Evolutionary conservation across 2,888 invertebrate species (phyloP), one percentile per base, ranked within the genome.

Genomic region (Podabrus alpinus): DNA sequence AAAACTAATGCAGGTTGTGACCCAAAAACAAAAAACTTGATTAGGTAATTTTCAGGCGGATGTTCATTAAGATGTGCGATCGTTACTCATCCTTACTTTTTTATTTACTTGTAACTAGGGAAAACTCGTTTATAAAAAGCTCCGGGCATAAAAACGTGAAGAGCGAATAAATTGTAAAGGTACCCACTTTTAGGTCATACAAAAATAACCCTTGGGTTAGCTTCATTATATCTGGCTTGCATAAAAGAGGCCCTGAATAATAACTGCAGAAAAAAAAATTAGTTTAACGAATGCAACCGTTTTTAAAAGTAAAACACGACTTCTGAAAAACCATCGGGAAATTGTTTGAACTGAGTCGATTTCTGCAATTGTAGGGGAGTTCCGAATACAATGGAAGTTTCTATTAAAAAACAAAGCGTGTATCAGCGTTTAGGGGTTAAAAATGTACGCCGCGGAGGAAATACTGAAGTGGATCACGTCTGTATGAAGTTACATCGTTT

Each of bases 41-140:
- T 45, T 45, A 45, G 7, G 45, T 45, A 45, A 45, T 45, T 45
- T n/a, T n/a, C n/a, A n/a, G 45, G n/a, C 13, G 45, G n/a, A n/a
- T n/a, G n/a, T n/a, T 45, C 45, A 45, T 45, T n/a, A n/a, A n/a
- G 45, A 45, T n/a, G 45, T n/a, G 45, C 45, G 45, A 45, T 45
- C 45, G 45, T 45, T 45, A 45, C 7, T 45, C n/a, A 13, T 45
- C n/a, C 45, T n/a, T 45, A 45, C n/a, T 45, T 45, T 45, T 45
- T 45, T 45, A 45, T 45, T 45, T 45, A 45, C 45, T 45, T 45
- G 45, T 15, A 64, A 61, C 70, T 16, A 61, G 13, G 71, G 71
- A 66, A 67, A 72, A 72, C 72, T 72, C 68, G 72, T 72, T 72
- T 72, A 29, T 71, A 68, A 68, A 72, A 72, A 68, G 62, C 72